These are phyloP conservation scores for Lampropteryx suffumata DNA, from an alignment of 2,888 invertebrate species.

Conservation along the genomic window DNA sequence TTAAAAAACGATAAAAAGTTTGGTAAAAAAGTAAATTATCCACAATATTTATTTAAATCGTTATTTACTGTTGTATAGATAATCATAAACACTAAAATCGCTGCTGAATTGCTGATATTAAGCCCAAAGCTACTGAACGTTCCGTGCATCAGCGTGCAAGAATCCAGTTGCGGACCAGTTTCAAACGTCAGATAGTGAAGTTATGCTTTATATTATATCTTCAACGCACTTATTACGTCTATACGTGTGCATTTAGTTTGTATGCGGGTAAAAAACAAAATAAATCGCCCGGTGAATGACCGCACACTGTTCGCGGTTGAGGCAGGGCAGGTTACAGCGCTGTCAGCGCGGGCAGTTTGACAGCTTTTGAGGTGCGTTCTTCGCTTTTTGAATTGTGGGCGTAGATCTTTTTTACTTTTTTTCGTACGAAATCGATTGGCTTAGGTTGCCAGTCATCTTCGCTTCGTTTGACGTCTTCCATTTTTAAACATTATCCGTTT, in stretches of 20 bases:
- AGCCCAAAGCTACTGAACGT: conserved; percentile 54
- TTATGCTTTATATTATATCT: conserved; percentile 65
- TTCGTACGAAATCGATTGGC: conserved; percentile 54
- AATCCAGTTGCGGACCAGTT: conserved; percentile 69
- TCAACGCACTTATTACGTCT: conserved; percentile 55
- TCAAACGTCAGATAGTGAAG: conserved; percentile 62
- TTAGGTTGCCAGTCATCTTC: conserved; percentile 47
- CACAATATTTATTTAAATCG: too few relatives aligned
- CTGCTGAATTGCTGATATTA: too few relatives aligned
- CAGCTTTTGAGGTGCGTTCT: conserved; percentile 78
- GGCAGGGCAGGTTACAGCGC: conserved; percentile 65
- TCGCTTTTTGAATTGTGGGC: conserved; percentile 77
- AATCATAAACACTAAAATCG: too few relatives aligned
- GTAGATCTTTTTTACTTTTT: conserved; percentile 54
- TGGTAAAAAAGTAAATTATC: too few relatives aligned
- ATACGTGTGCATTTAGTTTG: conserved; percentile 63
- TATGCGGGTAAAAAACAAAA: conserved; percentile 79
- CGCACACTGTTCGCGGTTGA: conserved; percentile 61
- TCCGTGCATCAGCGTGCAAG: conserved; percentile 39
- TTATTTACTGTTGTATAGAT: too few relatives aligned
- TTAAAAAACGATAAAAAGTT: too few relatives aligned
- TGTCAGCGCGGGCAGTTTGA: conserved; percentile 68
- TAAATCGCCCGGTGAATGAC: conserved; percentile 72
- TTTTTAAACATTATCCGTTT: conserved; percentile 29
- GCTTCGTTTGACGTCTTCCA: conserved; percentile 34